Conservation (phyloP, 2,888 invertebrate species). For the Drosophila parthenogenetica region DNA sequence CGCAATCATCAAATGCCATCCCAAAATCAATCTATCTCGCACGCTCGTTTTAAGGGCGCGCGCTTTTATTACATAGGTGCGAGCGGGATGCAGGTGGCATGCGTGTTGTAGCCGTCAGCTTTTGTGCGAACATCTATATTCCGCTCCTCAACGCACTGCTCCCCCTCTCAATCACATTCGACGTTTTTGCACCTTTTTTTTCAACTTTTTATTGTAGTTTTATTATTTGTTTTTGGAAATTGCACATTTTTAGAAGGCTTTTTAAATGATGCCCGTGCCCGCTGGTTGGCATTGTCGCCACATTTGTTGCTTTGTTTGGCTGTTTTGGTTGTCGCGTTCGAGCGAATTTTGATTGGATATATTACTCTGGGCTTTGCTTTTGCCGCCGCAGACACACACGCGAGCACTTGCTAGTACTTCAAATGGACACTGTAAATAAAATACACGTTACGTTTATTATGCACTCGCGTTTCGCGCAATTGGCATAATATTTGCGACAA, state of each 20-base stretch:
- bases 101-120: conserved; percentile 65
- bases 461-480: conserved; percentile 70
- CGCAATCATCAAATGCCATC: conserved; percentile 60
- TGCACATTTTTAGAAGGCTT: conserved; percentile 47
- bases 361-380: conserved; percentile 80
- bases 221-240: conserved; percentile 73
- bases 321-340: conserved; percentile 67
- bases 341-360: conserved; percentile 73
- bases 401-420: conserved; percentile 52
- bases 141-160: conserved; percentile 48
- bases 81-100: conserved; percentile 71
- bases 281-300: conserved; percentile 50
- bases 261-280: conserved; percentile 46
- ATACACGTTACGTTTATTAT: conserved; percentile 37
- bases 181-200: conserved; percentile 77
- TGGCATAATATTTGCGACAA: conserved; percentile 67
- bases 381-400: conserved; percentile 82
- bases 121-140: conserved; percentile 57
- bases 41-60: conserved; percentile 76
- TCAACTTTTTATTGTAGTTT: conserved; percentile 72
- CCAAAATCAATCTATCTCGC: conserved; percentile 67
- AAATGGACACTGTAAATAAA: conserved; percentile 33
- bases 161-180: conserved; percentile 60
- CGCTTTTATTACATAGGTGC: conserved; percentile 59
- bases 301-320: conserved; percentile 61